Conservation (phyloP, 2,113 vertebrate species). For the Pantherophis guttatus region DNA sequence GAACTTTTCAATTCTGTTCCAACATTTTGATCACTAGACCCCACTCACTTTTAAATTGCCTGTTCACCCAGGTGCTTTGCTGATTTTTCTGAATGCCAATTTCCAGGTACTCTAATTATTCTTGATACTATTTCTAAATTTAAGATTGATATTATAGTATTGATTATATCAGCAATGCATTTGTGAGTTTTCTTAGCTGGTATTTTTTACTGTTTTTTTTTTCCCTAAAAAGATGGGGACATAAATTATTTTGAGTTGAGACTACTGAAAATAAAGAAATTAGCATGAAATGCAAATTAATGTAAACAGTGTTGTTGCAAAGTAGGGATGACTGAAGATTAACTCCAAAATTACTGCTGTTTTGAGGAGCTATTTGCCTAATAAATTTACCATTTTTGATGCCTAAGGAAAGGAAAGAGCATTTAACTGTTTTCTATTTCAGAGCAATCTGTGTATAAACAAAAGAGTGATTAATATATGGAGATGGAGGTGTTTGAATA, state of each 20-base stretch:
- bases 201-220: background rate
- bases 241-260: background rate
- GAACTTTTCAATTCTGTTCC: background rate
- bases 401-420: background rate
- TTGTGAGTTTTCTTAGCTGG: background rate
- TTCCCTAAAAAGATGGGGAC: background rate
- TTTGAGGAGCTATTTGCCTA: background rate
- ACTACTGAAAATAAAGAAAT: background rate
- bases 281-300: background rate
- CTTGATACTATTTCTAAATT: background rate
- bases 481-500: background rate
- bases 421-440: background rate
- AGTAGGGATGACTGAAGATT: background rate
- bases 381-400: background rate
- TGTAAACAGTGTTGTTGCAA: background rate
- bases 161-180: background rate
- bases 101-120: background rate
- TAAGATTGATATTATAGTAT: background rate
- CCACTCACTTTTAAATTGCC: background rate
- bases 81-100: background rate
- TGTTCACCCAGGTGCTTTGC: background rate
- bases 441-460: background rate
- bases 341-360: background rate
- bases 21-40: background rate
- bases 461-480: background rate